Base-by-base conservation (phyloP, 30 jellyfish, hydroid and myxozoan species). In the Cassiopea xamachana region DNA sequence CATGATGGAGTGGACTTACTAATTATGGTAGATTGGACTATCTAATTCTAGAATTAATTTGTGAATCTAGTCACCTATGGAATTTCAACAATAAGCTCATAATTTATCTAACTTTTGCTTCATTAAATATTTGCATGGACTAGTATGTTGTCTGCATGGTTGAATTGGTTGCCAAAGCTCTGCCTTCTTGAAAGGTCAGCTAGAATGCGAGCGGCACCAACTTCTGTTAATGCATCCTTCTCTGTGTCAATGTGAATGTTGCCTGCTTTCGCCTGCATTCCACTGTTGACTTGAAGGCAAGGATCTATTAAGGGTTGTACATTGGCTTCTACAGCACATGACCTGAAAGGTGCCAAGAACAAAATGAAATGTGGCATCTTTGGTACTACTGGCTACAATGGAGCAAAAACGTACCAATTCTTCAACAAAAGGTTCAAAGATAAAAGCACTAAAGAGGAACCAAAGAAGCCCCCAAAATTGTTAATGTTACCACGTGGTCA, bases 131-230 rank as follows among this genome's bases (percentile, higher is more conserved):
- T 78, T 9, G 75, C 75, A 1, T 67, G 48, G 6, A 82, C 44
- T 17, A 84, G 46, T 0, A 62, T 58, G 78, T 60, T 70, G 16
- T 58, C 82, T 59, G 95, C 79, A 2, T 48, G 74, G 49, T 73
- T 77, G 51, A 69, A 73, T n/a, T 60, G 82, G 27, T 18, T 27
- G 60, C 73, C 47, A 47, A 70, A 75, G 69, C 73, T 81, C 72
- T 74, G 90, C 48, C 77, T 88, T 2, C 76, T 59, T 39, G 95
- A 79, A 19, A 88, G 69, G 61, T 88, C 95, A 45, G 95, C 95
- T 39, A 88, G 79, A 16, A 88, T 88, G 16, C 91, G 91, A 0
- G 95, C 95, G 19, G 95, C 95, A 59, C 91, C 95, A 43, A 88
- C 87, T 5, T 88, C 91, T 10, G 95, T 81, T 45, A 80, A 61